These are phyloP conservation scores for Chiridota heheva DNA, from an alignment of 35 echinoderm and acorn worm species.

Conservation along the genomic window DNA sequence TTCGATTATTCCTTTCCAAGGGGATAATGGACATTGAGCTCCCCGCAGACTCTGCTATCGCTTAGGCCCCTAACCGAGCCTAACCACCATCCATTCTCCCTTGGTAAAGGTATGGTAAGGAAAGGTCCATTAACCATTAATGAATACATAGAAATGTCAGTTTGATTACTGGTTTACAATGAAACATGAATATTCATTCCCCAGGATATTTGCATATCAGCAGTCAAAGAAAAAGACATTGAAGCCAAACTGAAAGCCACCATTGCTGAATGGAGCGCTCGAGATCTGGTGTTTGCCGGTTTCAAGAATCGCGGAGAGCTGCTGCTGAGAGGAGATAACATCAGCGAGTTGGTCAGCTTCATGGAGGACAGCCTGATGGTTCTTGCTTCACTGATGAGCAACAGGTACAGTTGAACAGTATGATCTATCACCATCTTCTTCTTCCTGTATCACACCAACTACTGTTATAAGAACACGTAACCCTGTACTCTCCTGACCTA, in stretches of 20 bases:
- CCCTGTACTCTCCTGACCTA: no score
- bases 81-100: no score
- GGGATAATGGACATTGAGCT: no score
- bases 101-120: no score
- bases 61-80: no score
- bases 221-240: conserved; percentile 99
- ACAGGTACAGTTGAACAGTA: conserved; percentile 62
- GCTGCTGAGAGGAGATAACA: conserved; percentile 93
- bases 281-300: conserved; percentile 84
- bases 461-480: no score
- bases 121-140: no score
- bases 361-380: conserved; percentile 99
- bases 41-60: no score
- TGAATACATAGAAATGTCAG: no score
- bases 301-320: conserved; percentile 99
- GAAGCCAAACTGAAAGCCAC: conserved; percentile 93
- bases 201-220: conserved; percentile 98
- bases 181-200: background rate
- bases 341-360: conserved; percentile 86
- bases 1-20: no score
- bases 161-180: no score
- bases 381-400: conserved; percentile 93
- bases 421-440: background rate
- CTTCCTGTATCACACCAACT: no score
- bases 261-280: conserved; percentile 95